Base-by-base conservation (phyloP, 2,113 vertebrate genomes). In the Psilopogon haemacephalus region DNA sequence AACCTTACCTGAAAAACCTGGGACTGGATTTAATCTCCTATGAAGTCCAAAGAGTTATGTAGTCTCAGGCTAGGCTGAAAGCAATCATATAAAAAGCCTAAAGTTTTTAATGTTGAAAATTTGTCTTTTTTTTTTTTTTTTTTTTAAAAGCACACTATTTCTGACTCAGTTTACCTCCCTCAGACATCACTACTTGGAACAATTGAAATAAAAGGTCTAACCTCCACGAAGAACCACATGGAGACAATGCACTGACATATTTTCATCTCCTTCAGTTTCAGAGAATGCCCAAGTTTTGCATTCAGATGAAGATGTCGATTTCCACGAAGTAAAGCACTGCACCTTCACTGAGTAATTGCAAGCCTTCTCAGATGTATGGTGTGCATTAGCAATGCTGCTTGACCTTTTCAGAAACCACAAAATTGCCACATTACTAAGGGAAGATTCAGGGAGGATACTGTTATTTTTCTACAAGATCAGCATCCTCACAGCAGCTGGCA, bases 21-120 rank as follows among this genome's bases (percentile, higher is more conserved):
- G 38, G 32, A 87, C 84, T 76, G 63, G 73, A 93, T 96, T 93
- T 96, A 90, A 96, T 95, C 92, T 96, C 73, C 71, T 78, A n/a
- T 70, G 38, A 93, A 89, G 68, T 85, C 86, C 73, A 67, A 90
- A 84, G 84, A 89, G 84, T 95, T 94, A 90, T 83, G 52, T 72
- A 70, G 81, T 92, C 74, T 85, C 82, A 90, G 37, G 84, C 44
- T 73, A 79, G 46, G 68, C 74, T 89, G 74, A 89, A 83, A 87
- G 68, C 67, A 93, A 90, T 90, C 55, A 92, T 62, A 73, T 55
- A 76, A 92, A 94, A 93, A 87, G n/a, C 26, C 46, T 74, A 16
- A 74, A 76, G 40, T 89, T 93, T 93, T 79, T 84, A 50, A 50
- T 20, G 9, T 35, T 74, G 52, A 79, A 62, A 59, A 94, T 26